Evolutionary conservation across 2,113 vertebrate species (phyloP).

Genomic region (Ictidomys tridecemlineatus): DNA sequence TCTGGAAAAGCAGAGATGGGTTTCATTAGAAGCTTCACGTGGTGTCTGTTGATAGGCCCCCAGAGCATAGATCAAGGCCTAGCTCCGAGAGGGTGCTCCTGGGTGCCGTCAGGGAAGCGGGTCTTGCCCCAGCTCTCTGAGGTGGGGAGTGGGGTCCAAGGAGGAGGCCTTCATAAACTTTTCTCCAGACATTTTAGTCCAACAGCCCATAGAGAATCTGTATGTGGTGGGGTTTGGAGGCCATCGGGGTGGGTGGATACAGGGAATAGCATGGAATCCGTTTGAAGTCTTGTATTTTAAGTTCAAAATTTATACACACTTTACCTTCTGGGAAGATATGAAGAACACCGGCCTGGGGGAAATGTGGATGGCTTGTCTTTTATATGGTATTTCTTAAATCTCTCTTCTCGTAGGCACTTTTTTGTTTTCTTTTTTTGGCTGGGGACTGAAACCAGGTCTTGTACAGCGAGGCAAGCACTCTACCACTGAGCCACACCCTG

Average conservation of each 20-base stretch:
- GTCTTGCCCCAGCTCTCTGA: not conserved
- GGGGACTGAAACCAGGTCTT: not conserved
- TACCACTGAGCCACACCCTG: not conserved
- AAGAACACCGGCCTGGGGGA: not conserved
- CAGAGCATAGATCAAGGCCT: not conserved
- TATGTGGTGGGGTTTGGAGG: not conserved
- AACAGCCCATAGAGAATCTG: not conserved
- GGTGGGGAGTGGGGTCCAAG: not conserved
- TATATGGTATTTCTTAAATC: not conserved
- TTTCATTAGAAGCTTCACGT: not conserved
- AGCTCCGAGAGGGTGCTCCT: not conserved
- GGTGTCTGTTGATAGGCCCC: not conserved
- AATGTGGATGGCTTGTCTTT: not conserved
- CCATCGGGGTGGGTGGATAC: no score
- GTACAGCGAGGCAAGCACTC: not conserved
- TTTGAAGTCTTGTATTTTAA: not conserved
- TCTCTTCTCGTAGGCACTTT: not conserved
- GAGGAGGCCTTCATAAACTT: not conserved
- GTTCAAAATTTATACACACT: not conserved
- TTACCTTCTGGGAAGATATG: not conserved
- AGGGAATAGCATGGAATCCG: not conserved
- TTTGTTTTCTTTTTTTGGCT: not conserved
- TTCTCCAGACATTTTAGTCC: not conserved
- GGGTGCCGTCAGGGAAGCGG: not conserved
- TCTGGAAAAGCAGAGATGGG: not conserved